Evolutionary conservation across 2,888 invertebrate genomes (phyloP).

Genomic region (Campoletis raptor): DNA sequence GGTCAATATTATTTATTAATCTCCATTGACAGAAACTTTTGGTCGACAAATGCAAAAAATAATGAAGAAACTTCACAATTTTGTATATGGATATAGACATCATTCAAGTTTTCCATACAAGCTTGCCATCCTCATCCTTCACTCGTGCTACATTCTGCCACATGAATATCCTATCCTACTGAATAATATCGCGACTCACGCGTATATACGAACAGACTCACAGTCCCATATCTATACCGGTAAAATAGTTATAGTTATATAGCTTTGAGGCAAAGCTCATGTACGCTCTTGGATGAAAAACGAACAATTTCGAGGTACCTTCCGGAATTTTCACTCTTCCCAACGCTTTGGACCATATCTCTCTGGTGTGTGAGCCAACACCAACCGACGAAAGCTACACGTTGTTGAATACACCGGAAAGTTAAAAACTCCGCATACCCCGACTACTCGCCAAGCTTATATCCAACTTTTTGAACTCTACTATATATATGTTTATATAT

Average conservation of each 20-base stretch:
- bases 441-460: slow-evolving; percentile 65
- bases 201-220: slow-evolving; percentile 19
- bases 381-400: slow-evolving; percentile 37
- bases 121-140: slow-evolving; percentile 45
- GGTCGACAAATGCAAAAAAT: not conserved
- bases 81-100: not conserved
- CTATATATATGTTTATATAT: not conserved
- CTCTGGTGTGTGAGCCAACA: slow-evolving; percentile 25
- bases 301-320: slow-evolving; percentile 71
- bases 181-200: slow-evolving; percentile 69
- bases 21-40: too few relatives aligned
- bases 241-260: slow-evolving; percentile 45
- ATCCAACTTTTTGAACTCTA: slow-evolving; percentile 56
- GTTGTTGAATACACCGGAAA: slow-evolving; percentile 59
- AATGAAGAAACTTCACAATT: not conserved
- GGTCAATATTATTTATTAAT: too few relatives aligned
- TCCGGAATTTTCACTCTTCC: slow-evolving; percentile 56
- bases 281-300: slow-evolving; percentile 66
- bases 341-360: slow-evolving; percentile 22
- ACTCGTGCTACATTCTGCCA: slow-evolving; percentile 40
- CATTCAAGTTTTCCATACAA: slow-evolving; percentile 43
- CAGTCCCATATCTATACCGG: slow-evolving; percentile 34
- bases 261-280: slow-evolving; percentile 54
- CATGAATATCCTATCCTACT: slow-evolving; percentile 60
- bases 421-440: slow-evolving; percentile 71